phyloP scores from a whole-genome alignment of 2,113 vertebrate genomes.

The Nyctereutes procyonoides region DNA sequence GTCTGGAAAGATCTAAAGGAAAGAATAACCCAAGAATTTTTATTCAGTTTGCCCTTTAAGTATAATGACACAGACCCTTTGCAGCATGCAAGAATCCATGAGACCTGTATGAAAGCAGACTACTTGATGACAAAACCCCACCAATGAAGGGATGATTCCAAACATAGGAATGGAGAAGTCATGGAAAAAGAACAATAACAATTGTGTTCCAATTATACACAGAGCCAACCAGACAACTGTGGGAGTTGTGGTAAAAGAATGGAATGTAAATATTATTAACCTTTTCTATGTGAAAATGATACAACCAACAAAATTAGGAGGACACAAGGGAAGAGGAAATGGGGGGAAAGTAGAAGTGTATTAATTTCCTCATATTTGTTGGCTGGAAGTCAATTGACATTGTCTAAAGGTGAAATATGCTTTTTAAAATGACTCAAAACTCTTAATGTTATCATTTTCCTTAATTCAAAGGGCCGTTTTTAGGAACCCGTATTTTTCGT shows the following conservation, averaged over 20 bases:
- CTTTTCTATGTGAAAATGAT: background rate
- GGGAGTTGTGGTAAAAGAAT: background rate
- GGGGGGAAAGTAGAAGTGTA: background rate
- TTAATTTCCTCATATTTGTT: background rate
- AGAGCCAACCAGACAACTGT: background rate
- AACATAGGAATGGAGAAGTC: background rate
- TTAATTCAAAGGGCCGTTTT: constrained; percentile 27
- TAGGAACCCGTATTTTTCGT: background rate
- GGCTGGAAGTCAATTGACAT: background rate
- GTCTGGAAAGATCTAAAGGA: background rate
- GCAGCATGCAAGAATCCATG: background rate
- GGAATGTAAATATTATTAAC: constrained; percentile 17
- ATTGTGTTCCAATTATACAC: background rate
- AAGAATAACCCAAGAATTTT: background rate
- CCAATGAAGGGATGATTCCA: background rate
- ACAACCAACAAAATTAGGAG: background rate
- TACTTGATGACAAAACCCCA: background rate
- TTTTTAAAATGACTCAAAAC: constrained; percentile 21
- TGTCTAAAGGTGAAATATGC: background rate
- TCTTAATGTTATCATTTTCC: background rate
- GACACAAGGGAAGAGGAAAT: background rate
- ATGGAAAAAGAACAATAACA: background rate
- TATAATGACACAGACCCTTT: background rate
- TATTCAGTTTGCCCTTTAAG: background rate
- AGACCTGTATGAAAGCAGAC: background rate